Evolutionary conservation across 2,888 invertebrate genomes (phyloP), one percentile per base, ranked within the genome.

Genomic region (Dryobota labecula): DNA sequence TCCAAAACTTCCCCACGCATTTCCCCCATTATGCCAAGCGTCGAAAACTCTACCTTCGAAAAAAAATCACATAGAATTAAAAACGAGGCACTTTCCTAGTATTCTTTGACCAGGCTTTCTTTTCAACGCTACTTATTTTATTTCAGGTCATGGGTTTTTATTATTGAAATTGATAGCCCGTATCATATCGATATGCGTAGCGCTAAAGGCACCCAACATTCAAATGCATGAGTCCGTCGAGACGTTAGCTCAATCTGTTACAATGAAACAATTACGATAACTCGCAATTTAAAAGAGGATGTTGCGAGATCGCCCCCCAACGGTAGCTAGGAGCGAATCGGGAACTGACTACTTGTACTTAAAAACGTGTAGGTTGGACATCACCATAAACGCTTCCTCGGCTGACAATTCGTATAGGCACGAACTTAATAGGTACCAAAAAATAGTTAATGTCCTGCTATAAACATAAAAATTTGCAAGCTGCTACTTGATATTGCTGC

Each of bases 251-350:
- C 93, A 95, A 94, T 95, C 94, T 94, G 94, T 88, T 93, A 93
- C 94, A 95, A 95, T 94, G 94, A 95, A 94, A 94, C 95, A 96
- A 96, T 96, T 96, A 96, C 95, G 94, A 95, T 96, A 95, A 95
- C 93, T 94, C 95, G 95, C 95, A 95, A 96, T 96, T 95, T 95
- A 95, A 92, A 92, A 92, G 92, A 95, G 96, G 96, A 96, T 94
- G 96, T 96, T 94, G 95, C 96, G 94, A 94, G 95, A 94, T 93
- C 94, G 84, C 93, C 95, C 94, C 94, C 90, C 91, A 90, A 90
- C 89, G 88, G 90, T 82, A 80, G 84, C 84, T 84, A 90, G 88
- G 87, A 90, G 86, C 88, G 87, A 92, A 93, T 93, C 91, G 91
- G 91, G 92, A 90, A 89, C 92, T 89, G 89, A 88, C 89, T 92